Evolutionary conservation across 2,888 invertebrate genomes (phyloP), one percentile per base, ranked within the genome.

Genomic region (Andrena trimmerana): DNA sequence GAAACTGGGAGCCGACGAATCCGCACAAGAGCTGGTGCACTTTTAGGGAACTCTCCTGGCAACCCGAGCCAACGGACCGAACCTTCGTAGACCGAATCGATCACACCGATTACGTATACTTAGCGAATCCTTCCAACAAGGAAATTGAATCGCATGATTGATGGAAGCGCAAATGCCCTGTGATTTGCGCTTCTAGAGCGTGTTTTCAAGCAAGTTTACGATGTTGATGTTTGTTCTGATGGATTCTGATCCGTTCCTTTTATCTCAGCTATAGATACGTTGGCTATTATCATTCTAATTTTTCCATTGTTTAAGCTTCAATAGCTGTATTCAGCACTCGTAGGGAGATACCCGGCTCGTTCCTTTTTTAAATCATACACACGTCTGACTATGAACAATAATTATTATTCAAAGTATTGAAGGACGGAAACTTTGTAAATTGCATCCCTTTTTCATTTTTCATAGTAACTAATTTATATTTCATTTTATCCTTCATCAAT

Each of bases 1-100:
- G 92, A 92, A 91, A 93, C 92, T 90, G 72, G 78, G 83, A 79
- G 87, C 69, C 82, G 89, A 85, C 74, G 93, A 92, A 93, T 93
- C 93, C 93, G 87, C 92, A 92, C 90, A 93, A 93, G 88, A 90
- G 91, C 91, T 85, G 86, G 83, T 81, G 92, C 93, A 92, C 92
- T 93, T 93, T 93, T 93, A 92, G 92, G 93, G 93, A 90, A 86
- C 90, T 89, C 78, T 86, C 68, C 76, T 80, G 73, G 88, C 85
- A 88, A 88, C 75, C 66, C 82, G 90, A 88, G 83, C 73, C 79
- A 81, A 66, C 79, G 57, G 66, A 50, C 70, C 33, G 36, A 77
- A 78, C 78, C 71, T 82, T 42, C 54, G 57, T n/a, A 60, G 27
- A 69, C 60, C 85, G 76, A 85, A 88, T 88, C 81, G 81, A 87